phyloP scores from a whole-genome alignment of 2,888 invertebrate species.

The Aricia artaxerxes region DNA sequence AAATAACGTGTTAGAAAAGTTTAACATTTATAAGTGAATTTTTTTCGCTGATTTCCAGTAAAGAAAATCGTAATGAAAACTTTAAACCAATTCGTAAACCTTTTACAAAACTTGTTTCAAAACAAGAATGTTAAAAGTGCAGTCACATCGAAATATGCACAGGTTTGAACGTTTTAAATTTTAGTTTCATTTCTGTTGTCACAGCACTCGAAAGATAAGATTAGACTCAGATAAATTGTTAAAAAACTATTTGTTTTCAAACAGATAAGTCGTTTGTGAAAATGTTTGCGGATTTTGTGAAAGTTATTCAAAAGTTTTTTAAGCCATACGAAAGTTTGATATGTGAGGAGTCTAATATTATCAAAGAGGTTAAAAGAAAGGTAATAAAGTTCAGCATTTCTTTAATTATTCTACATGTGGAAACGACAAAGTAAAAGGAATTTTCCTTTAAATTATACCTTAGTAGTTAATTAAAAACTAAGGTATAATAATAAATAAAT shows the following conservation, averaged over 20 bases:
- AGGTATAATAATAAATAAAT: no score
- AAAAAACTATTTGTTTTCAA: slow-evolving; percentile 5
- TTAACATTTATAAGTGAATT: background rate
- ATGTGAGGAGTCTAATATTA: background rate
- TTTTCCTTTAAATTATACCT: background rate
- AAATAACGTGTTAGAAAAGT: background rate
- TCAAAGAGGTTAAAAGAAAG: background rate
- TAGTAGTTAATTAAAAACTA: no score
- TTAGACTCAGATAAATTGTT: background rate
- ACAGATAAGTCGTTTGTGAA: background rate
- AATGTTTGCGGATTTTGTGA: background rate
- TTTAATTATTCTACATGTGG: background rate
- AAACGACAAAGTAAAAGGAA: background rate
- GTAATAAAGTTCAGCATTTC: background rate
- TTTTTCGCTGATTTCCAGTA: background rate
- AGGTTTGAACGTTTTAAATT: background rate
- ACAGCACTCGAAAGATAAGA: slow-evolving; percentile 1
- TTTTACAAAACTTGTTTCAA: slow-evolving; percentile 11
- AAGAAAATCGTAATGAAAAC: background rate
- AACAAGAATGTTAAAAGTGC: slow-evolving; percentile 14
- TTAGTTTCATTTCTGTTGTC: slow-evolving; percentile 9
- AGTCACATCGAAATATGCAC: background rate
- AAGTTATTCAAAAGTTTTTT: background rate
- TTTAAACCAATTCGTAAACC: background rate
- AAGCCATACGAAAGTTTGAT: background rate